A percentile compares a stretch with the other conserved stretches of the same genome.
Conservation (phyloP, 1,140 invertebrate genomes). For the Conus ventricosus region DNA sequence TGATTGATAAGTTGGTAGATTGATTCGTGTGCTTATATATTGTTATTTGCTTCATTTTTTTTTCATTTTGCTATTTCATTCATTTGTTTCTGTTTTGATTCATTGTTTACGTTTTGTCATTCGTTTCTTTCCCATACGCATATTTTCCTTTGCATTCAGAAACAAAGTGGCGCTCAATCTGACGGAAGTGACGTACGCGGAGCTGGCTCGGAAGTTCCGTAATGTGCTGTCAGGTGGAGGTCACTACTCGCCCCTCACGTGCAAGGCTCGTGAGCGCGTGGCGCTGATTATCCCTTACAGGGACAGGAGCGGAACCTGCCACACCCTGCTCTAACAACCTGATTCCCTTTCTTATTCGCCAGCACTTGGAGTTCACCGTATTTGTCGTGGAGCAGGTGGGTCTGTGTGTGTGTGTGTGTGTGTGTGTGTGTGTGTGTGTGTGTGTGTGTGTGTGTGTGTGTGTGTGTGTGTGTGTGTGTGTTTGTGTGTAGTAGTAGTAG, state of each 20-base stretch:
- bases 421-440: neutral
- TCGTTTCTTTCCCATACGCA: too few relatives aligned
- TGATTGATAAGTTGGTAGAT: too few relatives aligned
- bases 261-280: slow-evolving; percentile 50
- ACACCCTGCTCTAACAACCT: slow-evolving; percentile 59
- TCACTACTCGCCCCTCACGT: slow-evolving; percentile 52
- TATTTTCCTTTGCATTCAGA: neutral
- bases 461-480: neutral
- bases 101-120: neutral
- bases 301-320: slow-evolving; percentile 54
- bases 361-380: slow-evolving; percentile 60
- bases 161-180: slow-evolving; percentile 9
- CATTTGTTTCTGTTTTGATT: neutral
- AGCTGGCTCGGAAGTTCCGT: neutral
- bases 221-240: slow-evolving; percentile 48
- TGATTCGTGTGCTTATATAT: too few relatives aligned
- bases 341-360: slow-evolving; percentile 59
- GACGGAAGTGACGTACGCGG: slow-evolving; percentile 5
- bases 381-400: slow-evolving; percentile 59
- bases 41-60: too few relatives aligned
- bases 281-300: slow-evolving; percentile 63
- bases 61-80: too few relatives aligned
- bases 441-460: neutral
- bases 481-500: too few relatives aligned
- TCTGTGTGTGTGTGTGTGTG: neutral